These are phyloP conservation scores for Crocidura indochinensis DNA, from an alignment of 2,797 vertebrate genomes.

Conservation along the genomic window DNA sequence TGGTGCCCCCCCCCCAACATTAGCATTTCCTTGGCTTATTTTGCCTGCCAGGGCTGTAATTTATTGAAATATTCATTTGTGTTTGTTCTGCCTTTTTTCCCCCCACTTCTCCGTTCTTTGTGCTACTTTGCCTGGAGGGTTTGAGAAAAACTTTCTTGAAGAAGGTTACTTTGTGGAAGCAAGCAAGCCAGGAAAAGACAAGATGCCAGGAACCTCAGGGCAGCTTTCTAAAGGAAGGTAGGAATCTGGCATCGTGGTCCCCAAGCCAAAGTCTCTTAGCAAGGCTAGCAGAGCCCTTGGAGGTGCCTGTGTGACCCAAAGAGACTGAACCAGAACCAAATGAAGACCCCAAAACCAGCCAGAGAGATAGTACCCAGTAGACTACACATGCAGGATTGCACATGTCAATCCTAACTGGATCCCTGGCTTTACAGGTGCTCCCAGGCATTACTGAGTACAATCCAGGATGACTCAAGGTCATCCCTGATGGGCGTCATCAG, in stretches of 20 bases:
- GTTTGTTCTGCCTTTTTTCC: neutral
- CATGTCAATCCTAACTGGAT: too few species aligned
- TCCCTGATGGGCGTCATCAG: too few species aligned
- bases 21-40: neutral
- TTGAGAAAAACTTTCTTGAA: neutral
- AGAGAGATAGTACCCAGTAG: too few species aligned
- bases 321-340: too few species aligned
- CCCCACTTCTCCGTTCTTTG: neutral
- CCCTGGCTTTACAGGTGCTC: too few species aligned
- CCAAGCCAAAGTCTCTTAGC: neutral
- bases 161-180: neutral
- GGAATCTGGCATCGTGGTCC: neutral
- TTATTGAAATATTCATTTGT: conserved; percentile 1
- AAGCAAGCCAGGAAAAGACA: neutral
- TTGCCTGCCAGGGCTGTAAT: neutral
- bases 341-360: too few species aligned
- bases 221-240: neutral
- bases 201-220: neutral
- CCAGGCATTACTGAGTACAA: too few species aligned
- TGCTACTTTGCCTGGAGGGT: neutral
- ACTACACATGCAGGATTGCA: too few species aligned
- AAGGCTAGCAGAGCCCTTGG: neutral
- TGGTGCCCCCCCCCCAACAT: too few species aligned
- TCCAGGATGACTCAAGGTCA: too few species aligned
- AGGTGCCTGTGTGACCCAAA: neutral